Evolutionary conservation across 2,113 vertebrate genomes (phyloP).

Genomic region (Echinops telfairi): DNA sequence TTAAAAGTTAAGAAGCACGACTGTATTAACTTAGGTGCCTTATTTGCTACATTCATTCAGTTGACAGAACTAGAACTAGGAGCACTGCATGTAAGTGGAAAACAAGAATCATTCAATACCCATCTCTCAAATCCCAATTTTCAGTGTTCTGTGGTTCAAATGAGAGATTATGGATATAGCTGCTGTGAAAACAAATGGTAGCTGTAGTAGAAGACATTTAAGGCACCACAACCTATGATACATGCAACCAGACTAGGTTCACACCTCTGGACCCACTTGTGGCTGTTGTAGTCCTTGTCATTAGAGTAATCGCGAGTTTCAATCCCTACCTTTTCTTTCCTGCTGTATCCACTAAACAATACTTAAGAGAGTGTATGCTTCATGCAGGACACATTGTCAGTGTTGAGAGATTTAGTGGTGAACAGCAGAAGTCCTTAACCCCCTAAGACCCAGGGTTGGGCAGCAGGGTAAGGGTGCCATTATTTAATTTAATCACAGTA

Average conservation of each 20-base stretch:
- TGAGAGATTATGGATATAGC: neutral
- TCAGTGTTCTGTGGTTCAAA: neutral
- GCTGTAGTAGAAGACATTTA: neutral
- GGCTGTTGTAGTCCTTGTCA: neutral
- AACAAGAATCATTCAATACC: slow-evolving; percentile 8
- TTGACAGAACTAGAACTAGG: slow-evolving; percentile 14
- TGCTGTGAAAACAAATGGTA: neutral
- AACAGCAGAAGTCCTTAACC: neutral
- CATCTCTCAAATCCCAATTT: neutral
- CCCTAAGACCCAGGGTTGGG: neutral
- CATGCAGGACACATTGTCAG: neutral
- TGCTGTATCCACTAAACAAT: neutral
- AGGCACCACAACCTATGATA: neutral
- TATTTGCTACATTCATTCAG: neutral
- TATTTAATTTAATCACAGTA: slow-evolving; percentile 21
- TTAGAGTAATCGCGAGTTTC: neutral
- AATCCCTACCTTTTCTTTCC: neutral
- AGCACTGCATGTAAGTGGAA: neutral
- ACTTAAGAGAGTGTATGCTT: neutral
- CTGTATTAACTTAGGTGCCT: neutral
- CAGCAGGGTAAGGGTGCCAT: neutral
- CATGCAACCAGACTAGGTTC: neutral
- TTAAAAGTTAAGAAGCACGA: slow-evolving; percentile 17
- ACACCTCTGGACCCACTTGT: neutral
- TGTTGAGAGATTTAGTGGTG: neutral